Evolutionary conservation across 2,888 invertebrate species (phyloP), one percentile per base, ranked within the genome.

Genomic region (Drosophila histrio): DNA sequence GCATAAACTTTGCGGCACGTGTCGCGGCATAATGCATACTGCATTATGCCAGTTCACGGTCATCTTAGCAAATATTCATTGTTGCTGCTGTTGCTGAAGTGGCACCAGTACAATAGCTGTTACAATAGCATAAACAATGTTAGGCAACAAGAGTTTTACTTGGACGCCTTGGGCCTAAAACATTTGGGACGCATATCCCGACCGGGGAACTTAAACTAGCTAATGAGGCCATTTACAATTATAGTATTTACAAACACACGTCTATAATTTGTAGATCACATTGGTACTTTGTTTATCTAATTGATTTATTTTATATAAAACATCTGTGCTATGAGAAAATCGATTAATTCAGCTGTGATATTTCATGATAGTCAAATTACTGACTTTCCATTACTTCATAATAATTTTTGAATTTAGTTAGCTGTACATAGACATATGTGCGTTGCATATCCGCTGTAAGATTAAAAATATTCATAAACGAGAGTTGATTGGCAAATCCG

Each of bases 41-140:
- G 60, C 72, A 77, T 81, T 81, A 81, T 81, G 67, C 74, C 79
- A 70, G 68, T 79, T 81, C 80, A 81, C 77, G 82, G 79, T 77
- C 77, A 81, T 68, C 74, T 72, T 71, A 66, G 54, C 65, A 77
- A 77, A 79, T 74, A 74, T 72, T 80, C 72, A 73, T 72, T 38
- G 64, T 50, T 56, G 38, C 9, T 32, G 57, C 32, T 30, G 49
- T 28, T 64, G 54, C 44, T 53, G 44, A 36, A 52, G n/a, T 34
- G 46, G 13, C 38, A 17, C 28, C 9, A 19, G 6, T 26, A 26
- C 32, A 54, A 46, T 39, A 9, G 32, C 39, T 22, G 36, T 46
- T 58, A 32, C 59, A 44, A 53, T 41, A 66, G 59, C 59, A 52
- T 68, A 68, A 62, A 75, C 72, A 69, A 65, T 69, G 72, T 59